Evolutionary conservation across 2,113 vertebrate genomes (phyloP).

Genomic region (Microcebus murinus): DNA sequence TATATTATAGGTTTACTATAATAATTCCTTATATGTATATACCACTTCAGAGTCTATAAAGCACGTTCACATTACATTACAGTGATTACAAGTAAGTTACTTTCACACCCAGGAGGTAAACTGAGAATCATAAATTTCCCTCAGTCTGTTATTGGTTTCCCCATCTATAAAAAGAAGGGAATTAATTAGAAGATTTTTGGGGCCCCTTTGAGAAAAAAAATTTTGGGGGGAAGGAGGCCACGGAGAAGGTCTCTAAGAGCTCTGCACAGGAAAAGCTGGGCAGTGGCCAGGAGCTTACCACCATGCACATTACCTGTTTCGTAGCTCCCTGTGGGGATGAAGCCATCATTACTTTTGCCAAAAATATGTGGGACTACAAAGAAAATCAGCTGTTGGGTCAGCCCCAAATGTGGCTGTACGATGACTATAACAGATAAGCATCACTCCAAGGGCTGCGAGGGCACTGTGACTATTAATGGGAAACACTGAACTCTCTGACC

Average conservation of each 20-base stretch:
- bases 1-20: not conserved
- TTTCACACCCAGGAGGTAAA: not conserved
- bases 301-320: constrained; percentile 10
- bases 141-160: not conserved
- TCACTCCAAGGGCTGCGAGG: not conserved
- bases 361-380: constrained; percentile 66
- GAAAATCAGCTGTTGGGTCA: constrained; percentile 37
- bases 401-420: not conserved
- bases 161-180: not conserved
- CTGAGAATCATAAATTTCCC: not conserved
- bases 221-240: not conserved
- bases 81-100: not conserved
- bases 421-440: not conserved
- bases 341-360: not conserved
- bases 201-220: not conserved
- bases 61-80: not conserved
- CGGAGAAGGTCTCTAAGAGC: not conserved
- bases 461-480: not conserved
- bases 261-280: not conserved
- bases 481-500: not conserved
- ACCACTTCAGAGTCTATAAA: not conserved
- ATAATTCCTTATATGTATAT: not conserved
- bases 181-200: not conserved
- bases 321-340: not conserved
- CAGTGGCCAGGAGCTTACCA: not conserved